Base-by-base conservation (phyloP, 2,797 vertebrate genomes). In the Myiotriccus ornatus region DNA sequence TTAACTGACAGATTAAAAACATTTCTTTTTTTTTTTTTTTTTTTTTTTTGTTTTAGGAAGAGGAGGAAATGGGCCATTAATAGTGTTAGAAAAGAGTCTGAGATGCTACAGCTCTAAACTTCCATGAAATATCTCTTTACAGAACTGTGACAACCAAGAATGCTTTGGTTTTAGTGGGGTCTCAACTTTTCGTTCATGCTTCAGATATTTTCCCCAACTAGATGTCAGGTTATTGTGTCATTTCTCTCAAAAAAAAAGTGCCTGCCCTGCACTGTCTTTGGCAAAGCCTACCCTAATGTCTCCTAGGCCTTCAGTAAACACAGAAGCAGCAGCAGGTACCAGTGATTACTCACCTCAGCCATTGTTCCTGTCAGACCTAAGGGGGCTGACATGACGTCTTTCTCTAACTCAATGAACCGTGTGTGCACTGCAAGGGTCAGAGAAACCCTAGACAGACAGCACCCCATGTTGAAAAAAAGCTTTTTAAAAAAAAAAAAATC, bases 1-100 rank as follows among this genome's bases (percentile, higher is more conserved):
- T 84, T 53, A 88, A 94, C 47, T 30, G 37, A 89, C 59, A 93
- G 65, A 88, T 64, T 71, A 62, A 94, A 92, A 90, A 43, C 10
- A 15, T 52, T 81, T 84, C 86, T 41, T 17, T 46, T 46, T 43
- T 43, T 43, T 25, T 15, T 35, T 24, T 30, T 16, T 49, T 34
- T 10, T 8, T 44, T 9, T n/a, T 34, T 10, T 8, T 44, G 9
- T n/a, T 44, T 73, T 22, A 68, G n/a, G 12, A 53, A 46, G 46
- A 75, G 4, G 68, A 86, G 28, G 43, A 28, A 32, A 92, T 47
- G 74, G 67, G 76, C 88, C 49, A 52, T 35, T 6, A 12, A 52
- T 17, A 82, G 32, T 47, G 25, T 59, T 93, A 68, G 50, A 71
- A 84, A 91, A 95, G 60, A 84, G 43, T 8, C 14, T 75, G 63